A percentile compares a stretch with the other conserved stretches of the same genome.
Evolutionary conservation across 2,797 vertebrate species (phyloP).

Genomic region (Sparidentex hasta): DNA sequence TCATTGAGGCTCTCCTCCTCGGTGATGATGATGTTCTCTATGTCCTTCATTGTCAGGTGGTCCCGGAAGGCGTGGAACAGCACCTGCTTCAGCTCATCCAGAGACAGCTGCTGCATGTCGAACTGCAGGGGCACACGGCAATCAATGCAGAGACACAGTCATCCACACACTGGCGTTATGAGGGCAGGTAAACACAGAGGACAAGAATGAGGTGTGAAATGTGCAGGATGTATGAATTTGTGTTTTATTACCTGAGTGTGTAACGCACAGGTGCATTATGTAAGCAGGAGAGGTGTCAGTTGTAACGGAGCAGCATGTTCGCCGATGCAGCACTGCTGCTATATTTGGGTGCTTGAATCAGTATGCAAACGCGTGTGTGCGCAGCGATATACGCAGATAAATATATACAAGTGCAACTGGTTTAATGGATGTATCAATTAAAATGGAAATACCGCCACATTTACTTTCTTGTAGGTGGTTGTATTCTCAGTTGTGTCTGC

Average conservation of each 20-base stretch:
- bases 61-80: slow-evolving; percentile 98
- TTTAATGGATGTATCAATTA: slow-evolving; percentile 30
- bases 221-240: slow-evolving; percentile 8
- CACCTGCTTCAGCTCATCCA: slow-evolving; percentile 99
- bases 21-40: slow-evolving; percentile 99
- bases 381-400: slow-evolving; percentile 20
- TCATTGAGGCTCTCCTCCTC: slow-evolving; percentile 99
- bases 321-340: slow-evolving; percentile 36
- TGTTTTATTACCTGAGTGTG: slow-evolving; percentile 5
- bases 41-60: slow-evolving; percentile 99
- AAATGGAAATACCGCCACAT: slow-evolving; percentile 26
- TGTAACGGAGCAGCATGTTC: slow-evolving; percentile 44
- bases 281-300: slow-evolving; percentile 12
- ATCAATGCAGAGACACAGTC: slow-evolving; percentile 66
- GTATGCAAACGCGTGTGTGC: slow-evolving; percentile 42
- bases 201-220: slow-evolving; percentile 36
- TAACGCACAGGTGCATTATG: neutral
- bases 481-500: slow-evolving; percentile 15
- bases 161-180: slow-evolving; percentile 40
- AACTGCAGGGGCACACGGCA: slow-evolving; percentile 87
- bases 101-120: slow-evolving; percentile 98
- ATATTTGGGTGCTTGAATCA: slow-evolving; percentile 54
- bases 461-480: slow-evolving; percentile 17
- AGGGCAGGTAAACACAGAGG: slow-evolving; percentile 44
- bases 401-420: slow-evolving; percentile 4